Base-by-base conservation (phyloP, 2,113 vertebrate genomes). In the Gnathonemus echidnorhynchus region DNA sequence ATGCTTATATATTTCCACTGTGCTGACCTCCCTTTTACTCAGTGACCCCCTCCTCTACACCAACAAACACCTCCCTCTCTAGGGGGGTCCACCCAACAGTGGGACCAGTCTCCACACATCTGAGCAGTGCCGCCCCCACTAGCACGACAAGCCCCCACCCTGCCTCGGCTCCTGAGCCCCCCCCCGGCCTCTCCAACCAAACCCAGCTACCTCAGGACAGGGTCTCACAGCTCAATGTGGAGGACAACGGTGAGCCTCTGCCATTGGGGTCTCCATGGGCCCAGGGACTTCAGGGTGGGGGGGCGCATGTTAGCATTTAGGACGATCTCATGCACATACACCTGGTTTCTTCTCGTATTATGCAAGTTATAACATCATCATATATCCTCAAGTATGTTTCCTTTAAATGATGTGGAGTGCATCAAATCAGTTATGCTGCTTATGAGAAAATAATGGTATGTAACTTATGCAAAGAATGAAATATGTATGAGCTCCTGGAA, bases 151-250 rank as follows among this genome's bases (percentile, higher is more conserved):
- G 62, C 1, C 0, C 50, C 31, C 24, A 21, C 70, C 84, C 56
- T 2, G n/a, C 58, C 5, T 35, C 35, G 2, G 31, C 0, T 13
- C 35, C 48, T 62, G 58, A 56, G 45, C 89, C 0, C 24, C 39
- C 83, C 49, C 35, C 89, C 90, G 90, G 42, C 83, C 66, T 3
- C 46, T 85, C 92, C 5, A 21, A 92, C 88, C 93, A 93, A 70
- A 31, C 92, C 85, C 92, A 93, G 87, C 0, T 49, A 87, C 93
- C 86, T 31, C 70, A 58, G 3, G 92, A 91, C 90, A 92, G 87
- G n/a, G 90, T 93, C 19, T 94, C 95, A 27, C 93, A 94, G 92
- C 95, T 96, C 92, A 96, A 94, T 46, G 91, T 94, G 77, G 83
- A 90, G n/a, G 94, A 93, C 0, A 90, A 92, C 11, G 89, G 95